Base-by-base conservation (phyloP, 1,140 invertebrate genomes). In the Scylla paramamosain region DNA sequence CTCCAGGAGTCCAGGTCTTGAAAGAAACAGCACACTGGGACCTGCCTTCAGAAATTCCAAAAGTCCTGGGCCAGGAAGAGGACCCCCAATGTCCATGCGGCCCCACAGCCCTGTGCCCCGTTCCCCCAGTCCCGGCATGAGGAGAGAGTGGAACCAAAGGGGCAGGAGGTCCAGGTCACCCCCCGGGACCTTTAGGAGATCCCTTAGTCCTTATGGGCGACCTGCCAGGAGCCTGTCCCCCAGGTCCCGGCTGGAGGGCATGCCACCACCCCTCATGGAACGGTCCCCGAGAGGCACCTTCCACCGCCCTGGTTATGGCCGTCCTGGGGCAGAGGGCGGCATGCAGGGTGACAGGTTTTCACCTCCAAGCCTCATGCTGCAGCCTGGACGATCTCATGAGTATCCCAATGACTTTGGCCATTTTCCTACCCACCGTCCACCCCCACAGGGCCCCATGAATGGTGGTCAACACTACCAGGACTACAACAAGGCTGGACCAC, bases 221-320 rank as follows among this genome's bases (percentile, higher is more conserved):
- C 39, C 84, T 88, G 45, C 94, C 77, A 88, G 94, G 84, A 95
- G 94, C 48, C 29, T 92, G 88, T 95, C 94, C 29, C 94, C 94
- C 39, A 46, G 92, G 52, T 28, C 31, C 32, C 87, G 94, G 29
- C 20, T 95, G 59, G 82, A 86, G 25, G 59, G 59, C 48, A 88
- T 84, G 45, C 28, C 39, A n/a, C 45, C 94, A 29, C 52, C 93
- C 39, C 29, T 89, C 29, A 59, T 83, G 94, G 52, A 95, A 20
- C 46, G 84, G 4, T 86, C 93, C 52, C 28, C 52, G 0, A 91
- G 93, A 91, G 67, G 93, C 32, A 46, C 87, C 20, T 94, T 91
- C 29, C 93, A 94, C 29, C 82, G 93, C 25, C 92, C 32, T 16
- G 92, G 48, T 2, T 93, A 32, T 59, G 92, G 28, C 8, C 48